Percentiles rank a stretch among this genome's conserved stretches.
Evolutionary conservation across 2,797 vertebrate genomes (phyloP).

Genomic region (Pipistrellus nathusii): DNA sequence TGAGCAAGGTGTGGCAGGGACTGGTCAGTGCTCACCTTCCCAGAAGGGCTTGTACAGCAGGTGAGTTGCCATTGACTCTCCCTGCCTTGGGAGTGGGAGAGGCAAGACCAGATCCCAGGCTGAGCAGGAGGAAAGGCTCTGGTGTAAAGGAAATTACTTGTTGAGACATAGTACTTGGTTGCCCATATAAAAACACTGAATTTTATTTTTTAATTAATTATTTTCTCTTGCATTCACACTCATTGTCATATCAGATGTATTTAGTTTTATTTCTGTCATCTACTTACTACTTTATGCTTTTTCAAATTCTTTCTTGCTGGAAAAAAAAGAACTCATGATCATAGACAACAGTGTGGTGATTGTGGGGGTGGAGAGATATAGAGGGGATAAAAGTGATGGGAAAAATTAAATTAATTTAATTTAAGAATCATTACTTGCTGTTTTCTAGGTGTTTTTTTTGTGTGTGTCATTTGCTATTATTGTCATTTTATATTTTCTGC

Average conservation of each 20-base stretch:
- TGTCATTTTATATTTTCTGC: background rate
- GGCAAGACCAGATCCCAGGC: background rate
- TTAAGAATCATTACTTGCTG: no score
- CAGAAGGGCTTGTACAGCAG: background rate
- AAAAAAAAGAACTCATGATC: no score
- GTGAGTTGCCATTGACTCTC: background rate
- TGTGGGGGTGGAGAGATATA: no score
- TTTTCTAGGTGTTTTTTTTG: background rate
- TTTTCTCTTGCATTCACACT: background rate
- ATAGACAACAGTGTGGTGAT: no score
- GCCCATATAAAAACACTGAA: background rate
- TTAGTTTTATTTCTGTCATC: constrained; percentile 41
- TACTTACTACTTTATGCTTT: constrained; percentile 32
- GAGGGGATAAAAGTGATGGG: no score
- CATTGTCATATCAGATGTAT: background rate
- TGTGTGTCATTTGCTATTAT: background rate
- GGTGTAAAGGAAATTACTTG: background rate
- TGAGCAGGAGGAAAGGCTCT: background rate
- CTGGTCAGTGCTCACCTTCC: background rate
- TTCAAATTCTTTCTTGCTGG: background rate
- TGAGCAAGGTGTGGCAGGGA: background rate
- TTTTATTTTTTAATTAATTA: background rate
- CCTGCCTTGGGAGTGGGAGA: background rate
- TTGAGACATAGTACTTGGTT: background rate
- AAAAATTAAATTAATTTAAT: no score